Base-by-base conservation (phyloP, 2,113 vertebrate genomes). In the Erpornis zantholeuca region DNA sequence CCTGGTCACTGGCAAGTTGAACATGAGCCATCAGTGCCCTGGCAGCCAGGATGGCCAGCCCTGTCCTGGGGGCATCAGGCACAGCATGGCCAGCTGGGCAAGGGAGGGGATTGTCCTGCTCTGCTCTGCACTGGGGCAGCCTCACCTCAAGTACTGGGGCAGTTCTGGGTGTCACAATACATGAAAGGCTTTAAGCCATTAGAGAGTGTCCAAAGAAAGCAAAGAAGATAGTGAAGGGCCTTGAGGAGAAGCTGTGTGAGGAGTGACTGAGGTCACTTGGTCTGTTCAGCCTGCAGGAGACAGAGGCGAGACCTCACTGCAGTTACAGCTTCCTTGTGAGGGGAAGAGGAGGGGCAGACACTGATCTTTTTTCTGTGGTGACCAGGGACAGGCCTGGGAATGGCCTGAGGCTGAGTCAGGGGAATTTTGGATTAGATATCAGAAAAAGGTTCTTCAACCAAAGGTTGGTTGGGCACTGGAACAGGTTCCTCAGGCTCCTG, bases 1-100 rank as follows among this genome's bases (percentile, higher is more conserved):
- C 52, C 52, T 42, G 61, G 36, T 3, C 2, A 0, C 0, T 10
- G 11, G 3, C 3, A 35, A 35, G 8, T 2, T 35, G 29, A 9
- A 11, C 4, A 3, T 0, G 10, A 57, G 20, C 6, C 70, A 85
- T 60, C 60, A 57, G 52, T 57, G 82, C 52, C 52, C 60, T 66
- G 71, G 52, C n/a, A 42, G 35, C 71, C 71, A 50, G 61, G 61
- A 50, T 31, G 13, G 36, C 3, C 35, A 59, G 0, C 52, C 36
- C 61, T 66, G 52, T 11, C 61, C 82, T 76, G 71, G 35, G 60
- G 20, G 0, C 52, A 57, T 57, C 70, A 65, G 60, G 42, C 2
- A 2, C 82, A 75, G 40, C 69, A 64, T 28, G 1, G 0, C 8
- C 82, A 84, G 60, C 60, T 0, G 0, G 52, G 44, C 24, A 40